Evolutionary conservation across 2,113 vertebrate genomes (phyloP), one percentile per base, ranked within the genome.

Genomic region (Lycaon pictus): DNA sequence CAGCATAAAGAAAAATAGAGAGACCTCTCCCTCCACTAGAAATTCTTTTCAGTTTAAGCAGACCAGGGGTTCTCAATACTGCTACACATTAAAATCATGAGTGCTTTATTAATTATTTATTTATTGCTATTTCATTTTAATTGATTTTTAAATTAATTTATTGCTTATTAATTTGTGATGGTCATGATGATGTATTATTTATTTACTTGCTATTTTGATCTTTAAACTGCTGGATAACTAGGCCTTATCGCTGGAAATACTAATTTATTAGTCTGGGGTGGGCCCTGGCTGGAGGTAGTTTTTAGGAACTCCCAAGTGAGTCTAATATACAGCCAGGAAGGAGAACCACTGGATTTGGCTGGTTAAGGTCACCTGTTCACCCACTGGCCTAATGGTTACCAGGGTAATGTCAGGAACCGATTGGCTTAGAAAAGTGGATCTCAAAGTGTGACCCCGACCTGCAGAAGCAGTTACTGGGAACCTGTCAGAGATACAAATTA

Each of bases 41-140:
- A 72, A 19, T 91, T 94, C 48, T 92, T 74, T 88, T 90, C 48
- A 37, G 60, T 58, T 72, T 37, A 35, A 35, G 60, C 17, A 72
- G 48, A 11, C 74, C 19, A 63, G 76, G 77, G 15, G 27, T 58
- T 96, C 56, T 58, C 71, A 74, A 3, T 32, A 25, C 55, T 58
- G 27, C n/a, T 69, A 11, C 6, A 43, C 32, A 48, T 48, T 43
- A 60, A 84, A 80, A 37, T 65, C 51, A n/a, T 43, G 20, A 67
- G 51, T 77, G 19, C 16, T 71, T 63, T 88, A 55, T 83, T 69
- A 79, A 37, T 93, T 86, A 29, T 12, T 87, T 83, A 22, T 16
- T 93, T 86, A 23, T 63, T 92, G 15, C n/a, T 83, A 27, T 88
- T 95, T 95, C 69, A 82, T 77, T 65, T 92, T 53, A 53, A 43